Evolutionary conservation across 2,888 invertebrate species (phyloP).

Genomic region (Oligia fasciuncula): DNA sequence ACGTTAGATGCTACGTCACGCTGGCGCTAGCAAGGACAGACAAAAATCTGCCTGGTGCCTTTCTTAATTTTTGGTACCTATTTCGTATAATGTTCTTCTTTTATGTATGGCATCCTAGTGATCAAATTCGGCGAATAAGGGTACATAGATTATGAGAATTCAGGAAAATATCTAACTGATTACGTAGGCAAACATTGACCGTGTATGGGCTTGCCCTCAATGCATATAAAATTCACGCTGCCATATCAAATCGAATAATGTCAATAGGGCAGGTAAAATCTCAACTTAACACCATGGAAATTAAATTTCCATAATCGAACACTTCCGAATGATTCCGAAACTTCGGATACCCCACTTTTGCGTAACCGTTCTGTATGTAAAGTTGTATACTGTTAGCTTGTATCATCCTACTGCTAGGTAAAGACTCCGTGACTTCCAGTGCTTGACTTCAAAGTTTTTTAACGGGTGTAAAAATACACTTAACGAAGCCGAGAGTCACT

Average conservation of each 20-base stretch:
- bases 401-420: neutral
- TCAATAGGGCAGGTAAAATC: constrained; percentile 21
- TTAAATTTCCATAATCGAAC: constrained; percentile 15
- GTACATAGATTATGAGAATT: neutral
- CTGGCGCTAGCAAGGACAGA: neutral
- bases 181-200: constrained; percentile 15
- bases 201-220: constrained; percentile 1
- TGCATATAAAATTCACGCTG: constrained; percentile 3
- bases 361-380: neutral
- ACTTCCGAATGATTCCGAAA: constrained; percentile 8
- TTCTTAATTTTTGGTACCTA: neutral
- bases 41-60: neutral
- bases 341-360: constrained; percentile 5
- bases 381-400: neutral
- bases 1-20: neutral
- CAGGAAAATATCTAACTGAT: neutral
- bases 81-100: neutral
- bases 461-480: neutral
- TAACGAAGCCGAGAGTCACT: too few relatives aligned
- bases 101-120: neutral
- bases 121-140: neutral
- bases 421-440: neutral
- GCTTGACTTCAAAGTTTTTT: neutral
- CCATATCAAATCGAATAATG: constrained; percentile 11
- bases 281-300: constrained; percentile 18